phyloP scores from a whole-genome alignment of 1,140 invertebrate genomes.

The Lordiphosa collinella region DNA sequence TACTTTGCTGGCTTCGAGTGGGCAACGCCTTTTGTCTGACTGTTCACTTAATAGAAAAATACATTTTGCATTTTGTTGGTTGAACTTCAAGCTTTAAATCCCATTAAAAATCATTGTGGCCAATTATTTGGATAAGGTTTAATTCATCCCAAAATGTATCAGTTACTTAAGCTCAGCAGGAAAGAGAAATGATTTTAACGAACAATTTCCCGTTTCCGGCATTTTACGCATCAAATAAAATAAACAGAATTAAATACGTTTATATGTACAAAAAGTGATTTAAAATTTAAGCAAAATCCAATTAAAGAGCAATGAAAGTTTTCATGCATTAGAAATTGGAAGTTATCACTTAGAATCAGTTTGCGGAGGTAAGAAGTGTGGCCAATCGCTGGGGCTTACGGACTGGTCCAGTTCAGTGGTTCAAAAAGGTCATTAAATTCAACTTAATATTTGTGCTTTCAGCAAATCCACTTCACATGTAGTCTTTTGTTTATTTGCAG shows the following conservation, averaged over 20 bases:
- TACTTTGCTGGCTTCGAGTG: background rate
- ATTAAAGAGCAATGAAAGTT: no score
- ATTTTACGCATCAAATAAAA: constrained; percentile 35
- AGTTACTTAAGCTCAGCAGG: background rate
- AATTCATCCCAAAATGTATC: background rate
- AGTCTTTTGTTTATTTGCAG: no score
- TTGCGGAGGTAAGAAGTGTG: no score
- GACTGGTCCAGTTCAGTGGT: no score
- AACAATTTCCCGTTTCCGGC: constrained; percentile 64
- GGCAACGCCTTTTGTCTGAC: no score
- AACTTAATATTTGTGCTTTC: no score
- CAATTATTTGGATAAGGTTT: background rate
- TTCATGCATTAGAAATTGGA: no score
- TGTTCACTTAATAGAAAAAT: background rate
- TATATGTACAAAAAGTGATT: constrained; percentile 5
- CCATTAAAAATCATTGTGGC: background rate
- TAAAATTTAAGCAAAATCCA: background rate
- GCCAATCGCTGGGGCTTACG: no score
- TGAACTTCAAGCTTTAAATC: constrained; percentile 5
- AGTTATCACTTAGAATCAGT: no score
- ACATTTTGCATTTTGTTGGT: background rate
- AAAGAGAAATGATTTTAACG: constrained; percentile 38
- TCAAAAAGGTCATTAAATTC: no score
- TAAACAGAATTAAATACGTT: constrained; percentile 15
- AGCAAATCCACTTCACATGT: no score